A percentile compares a stretch with the other conserved stretches of the same genome.
Conservation (phyloP, 2,113 vertebrate genomes). For the Etia nguti region DNA sequence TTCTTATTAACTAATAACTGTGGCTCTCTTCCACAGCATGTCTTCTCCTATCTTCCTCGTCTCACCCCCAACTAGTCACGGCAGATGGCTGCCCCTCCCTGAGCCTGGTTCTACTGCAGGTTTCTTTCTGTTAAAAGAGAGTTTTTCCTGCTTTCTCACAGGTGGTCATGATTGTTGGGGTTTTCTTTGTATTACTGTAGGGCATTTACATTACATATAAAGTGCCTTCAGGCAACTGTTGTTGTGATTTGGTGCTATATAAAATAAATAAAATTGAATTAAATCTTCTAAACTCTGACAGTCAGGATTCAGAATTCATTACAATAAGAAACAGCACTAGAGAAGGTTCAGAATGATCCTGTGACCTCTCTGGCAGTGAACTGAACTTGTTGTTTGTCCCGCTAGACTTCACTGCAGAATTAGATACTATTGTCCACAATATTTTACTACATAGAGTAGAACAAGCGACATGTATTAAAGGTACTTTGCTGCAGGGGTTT, state of each 20-base stretch:
- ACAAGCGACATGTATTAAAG: not conserved
- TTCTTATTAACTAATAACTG: not conserved
- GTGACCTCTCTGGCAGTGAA: not conserved
- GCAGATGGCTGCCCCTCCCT: not conserved
- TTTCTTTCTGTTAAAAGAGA: not conserved
- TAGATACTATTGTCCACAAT: not conserved
- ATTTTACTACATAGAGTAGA: not conserved
- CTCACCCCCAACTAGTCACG: no score
- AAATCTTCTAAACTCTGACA: not conserved
- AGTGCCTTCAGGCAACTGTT: not conserved
- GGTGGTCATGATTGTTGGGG: not conserved
- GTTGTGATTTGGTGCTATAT: not conserved
- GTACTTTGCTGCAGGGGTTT: not conserved
- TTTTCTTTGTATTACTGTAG: not conserved
- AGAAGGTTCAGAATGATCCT: not conserved
- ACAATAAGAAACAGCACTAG: not conserved
- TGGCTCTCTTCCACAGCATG: not conserved
- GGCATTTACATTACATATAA: not conserved
- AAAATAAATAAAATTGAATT: not conserved
- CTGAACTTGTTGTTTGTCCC: not conserved
- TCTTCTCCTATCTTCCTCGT: not conserved
- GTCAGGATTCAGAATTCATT: not conserved
- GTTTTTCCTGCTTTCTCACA: not conserved
- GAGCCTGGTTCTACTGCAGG: not conserved
- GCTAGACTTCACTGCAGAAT: not conserved